Evolutionary conservation across 2,888 invertebrate genomes (phyloP), one percentile per base, ranked within the genome.

Genomic region (Rhabditophanes sp.): DNA sequence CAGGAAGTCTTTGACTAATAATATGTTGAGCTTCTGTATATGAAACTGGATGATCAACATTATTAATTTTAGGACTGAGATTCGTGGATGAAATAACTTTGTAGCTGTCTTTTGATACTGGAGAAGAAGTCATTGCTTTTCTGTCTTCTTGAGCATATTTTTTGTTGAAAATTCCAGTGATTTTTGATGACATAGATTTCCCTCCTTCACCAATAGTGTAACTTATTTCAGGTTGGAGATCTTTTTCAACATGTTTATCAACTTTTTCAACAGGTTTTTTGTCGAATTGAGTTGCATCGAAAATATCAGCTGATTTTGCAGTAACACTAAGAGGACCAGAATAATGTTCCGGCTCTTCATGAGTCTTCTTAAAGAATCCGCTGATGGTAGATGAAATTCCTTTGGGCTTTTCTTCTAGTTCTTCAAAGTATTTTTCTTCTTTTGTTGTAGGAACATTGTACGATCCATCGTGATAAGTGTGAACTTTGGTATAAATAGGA

Each of bases 341-440:
- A 35, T 43, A 48, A 22, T 21, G 18, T 19, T 43, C 46, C 16
- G 39, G 33, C 20, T 44, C 44, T 11, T 39, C 30, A 12, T 41
- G 29, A 11, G 37, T 30, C 30, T 42, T 44, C 36, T 44, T 46
- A 40, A 41, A 44, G 29, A 45, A 29, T 19, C 45, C 44, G 16
- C 40, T 30, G 29, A 47, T 37, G 30, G 36, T 44, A 16, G 25
- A 25, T 16, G 35, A 36, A 20, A 44, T 9, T 12, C 12, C 26
- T 9, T 30, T 30, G 26, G 33, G 25, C 8, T 25, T 29, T 11
- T 22, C 25, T 9, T 25, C 40, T 12, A 27, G 18, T 14, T 41
- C 40, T 19, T 14, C 39, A 9, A 4, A 2, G n/a, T 36, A 16
- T 5, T 17, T n/a, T n/a, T n/a, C n/a, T n/a, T 14, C 25, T 7